Evolutionary conservation across 2,797 vertebrate species (phyloP).

Genomic region (Chiroxiphia lanceolata): DNA sequence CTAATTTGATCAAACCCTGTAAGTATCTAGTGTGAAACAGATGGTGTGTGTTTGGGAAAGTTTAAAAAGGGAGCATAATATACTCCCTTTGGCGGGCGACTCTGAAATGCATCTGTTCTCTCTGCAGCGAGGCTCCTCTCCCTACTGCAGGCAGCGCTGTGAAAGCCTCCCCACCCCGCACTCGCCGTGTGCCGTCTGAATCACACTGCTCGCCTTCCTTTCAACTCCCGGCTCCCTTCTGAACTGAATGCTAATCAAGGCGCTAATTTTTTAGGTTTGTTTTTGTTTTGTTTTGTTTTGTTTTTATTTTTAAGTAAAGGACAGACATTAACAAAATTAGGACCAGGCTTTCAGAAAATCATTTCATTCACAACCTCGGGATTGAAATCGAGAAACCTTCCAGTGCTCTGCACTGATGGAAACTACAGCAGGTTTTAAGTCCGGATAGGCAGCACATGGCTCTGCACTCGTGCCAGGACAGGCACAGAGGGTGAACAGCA

Average conservation of each 20-base stretch:
- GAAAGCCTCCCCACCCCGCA: constrained; percentile 21
- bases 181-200: neutral
- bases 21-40: constrained; percentile 70
- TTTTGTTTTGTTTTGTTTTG: no score
- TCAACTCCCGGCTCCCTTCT: neutral
- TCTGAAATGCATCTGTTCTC: constrained; percentile 70
- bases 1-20: constrained; percentile 73
- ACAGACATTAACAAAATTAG: neutral
- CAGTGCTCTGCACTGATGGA: neutral
- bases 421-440: neutral
- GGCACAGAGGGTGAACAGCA: neutral
- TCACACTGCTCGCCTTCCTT: neutral
- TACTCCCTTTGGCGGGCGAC: constrained; percentile 69
- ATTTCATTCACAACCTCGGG: neutral
- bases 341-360: neutral
- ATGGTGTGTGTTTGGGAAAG: constrained; percentile 73
- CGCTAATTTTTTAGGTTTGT: neutral
- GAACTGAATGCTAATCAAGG: neutral
- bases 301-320: neutral
- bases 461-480: fast-evolving
- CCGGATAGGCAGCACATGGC: neutral
- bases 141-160: constrained; percentile 25
- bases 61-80: constrained; percentile 73
- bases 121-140: constrained; percentile 47
- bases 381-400: neutral